Conservation (phyloP, 2,113 vertebrate genomes). For the Nansenia antarctica region DNA sequence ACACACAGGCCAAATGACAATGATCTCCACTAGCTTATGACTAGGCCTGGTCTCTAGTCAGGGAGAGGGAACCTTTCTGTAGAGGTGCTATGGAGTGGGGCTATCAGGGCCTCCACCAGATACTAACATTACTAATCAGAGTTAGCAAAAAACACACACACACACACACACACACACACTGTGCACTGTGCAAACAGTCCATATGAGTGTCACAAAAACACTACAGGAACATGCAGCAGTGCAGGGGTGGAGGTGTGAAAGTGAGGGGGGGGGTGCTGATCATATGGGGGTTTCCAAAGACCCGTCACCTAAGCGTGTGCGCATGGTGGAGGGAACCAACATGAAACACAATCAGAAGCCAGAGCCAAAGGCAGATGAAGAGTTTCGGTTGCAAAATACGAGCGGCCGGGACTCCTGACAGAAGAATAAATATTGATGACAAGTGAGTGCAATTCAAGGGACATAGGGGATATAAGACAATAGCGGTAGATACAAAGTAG, state of each 20-base stretch:
- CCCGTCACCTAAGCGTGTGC: conserved; percentile 32
- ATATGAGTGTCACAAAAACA: conserved; percentile 9
- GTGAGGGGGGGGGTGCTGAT: conserved; percentile 47
- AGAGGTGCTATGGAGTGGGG: too few relatives aligned
- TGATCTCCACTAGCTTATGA: too few relatives aligned
- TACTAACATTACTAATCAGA: too few relatives aligned
- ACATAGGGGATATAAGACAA: too few relatives aligned
- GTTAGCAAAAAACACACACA: conserved; percentile 34
- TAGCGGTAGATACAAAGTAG: too few relatives aligned
- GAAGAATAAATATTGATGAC: too few relatives aligned
- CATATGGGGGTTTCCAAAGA: conserved; percentile 67
- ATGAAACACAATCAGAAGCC: neutral
- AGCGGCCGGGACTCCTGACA: too few relatives aligned
- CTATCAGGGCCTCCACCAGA: too few relatives aligned
- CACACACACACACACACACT: conserved; percentile 17
- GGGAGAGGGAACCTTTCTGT: too few relatives aligned
- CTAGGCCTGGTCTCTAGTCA: too few relatives aligned
- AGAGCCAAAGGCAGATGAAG: neutral
- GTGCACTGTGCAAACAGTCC: conserved; percentile 28
- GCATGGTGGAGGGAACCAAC: neutral
- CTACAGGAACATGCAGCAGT: conserved; percentile 15
- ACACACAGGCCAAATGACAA: neutral
- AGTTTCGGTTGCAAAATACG: neutral
- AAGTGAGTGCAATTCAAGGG: too few relatives aligned
- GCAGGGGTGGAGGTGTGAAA: conserved; percentile 67